Percentiles rank a stretch among this genome's conserved stretches.
phyloP scores from a whole-genome alignment of 2,797 vertebrate species.

The Octomys mimax region DNA sequence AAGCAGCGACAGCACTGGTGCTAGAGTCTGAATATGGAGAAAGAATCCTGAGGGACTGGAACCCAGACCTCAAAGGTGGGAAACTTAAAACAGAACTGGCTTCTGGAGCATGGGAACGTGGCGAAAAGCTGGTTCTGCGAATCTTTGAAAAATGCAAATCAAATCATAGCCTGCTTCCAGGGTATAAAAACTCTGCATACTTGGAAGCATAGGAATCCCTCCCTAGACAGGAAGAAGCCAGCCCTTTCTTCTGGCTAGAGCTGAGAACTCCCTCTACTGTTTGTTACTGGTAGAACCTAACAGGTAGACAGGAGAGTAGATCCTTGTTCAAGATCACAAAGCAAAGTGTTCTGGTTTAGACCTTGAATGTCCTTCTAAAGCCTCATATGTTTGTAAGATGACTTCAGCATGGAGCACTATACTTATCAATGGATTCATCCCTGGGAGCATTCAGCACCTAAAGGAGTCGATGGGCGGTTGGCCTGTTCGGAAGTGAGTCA shows the following conservation, averaged over 20 bases:
- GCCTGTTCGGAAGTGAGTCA: background rate
- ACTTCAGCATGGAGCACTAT: background rate
- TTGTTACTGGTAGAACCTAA: background rate
- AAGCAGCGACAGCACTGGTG: fast-evolving
- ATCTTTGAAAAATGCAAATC: background rate
- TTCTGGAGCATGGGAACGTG: background rate
- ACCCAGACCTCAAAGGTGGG: background rate
- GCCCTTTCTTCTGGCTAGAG: background rate
- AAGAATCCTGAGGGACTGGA: background rate
- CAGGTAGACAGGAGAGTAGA: background rate
- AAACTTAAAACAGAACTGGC: fast-evolving
- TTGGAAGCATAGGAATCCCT: background rate
- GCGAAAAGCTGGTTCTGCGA: background rate
- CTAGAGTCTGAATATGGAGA: background rate
- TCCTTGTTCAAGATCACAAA: background rate
- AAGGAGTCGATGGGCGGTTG: background rate
- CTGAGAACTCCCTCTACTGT: background rate
- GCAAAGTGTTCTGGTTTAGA: background rate
- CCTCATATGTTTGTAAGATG: background rate
- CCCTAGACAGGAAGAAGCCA: background rate
- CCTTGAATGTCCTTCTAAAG: background rate
- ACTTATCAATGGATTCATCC: background rate
- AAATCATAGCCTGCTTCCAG: background rate
- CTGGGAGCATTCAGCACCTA: background rate
- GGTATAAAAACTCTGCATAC: too few relatives aligned